phyloP scores from a whole-genome alignment of 2,797 vertebrate species.

The Saguinus oedipus region DNA sequence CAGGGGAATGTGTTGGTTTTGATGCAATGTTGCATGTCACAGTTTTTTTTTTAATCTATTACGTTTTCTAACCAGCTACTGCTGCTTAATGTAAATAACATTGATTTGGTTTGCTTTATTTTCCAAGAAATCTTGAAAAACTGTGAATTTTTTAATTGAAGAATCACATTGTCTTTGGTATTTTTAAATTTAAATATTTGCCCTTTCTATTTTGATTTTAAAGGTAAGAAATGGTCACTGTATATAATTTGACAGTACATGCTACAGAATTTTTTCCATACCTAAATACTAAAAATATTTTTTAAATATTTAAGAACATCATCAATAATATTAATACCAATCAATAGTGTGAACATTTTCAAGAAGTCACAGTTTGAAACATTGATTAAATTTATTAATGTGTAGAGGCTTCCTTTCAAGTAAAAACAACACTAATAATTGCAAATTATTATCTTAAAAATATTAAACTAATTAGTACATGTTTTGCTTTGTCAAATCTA shows the following conservation, averaged over 20 bases:
- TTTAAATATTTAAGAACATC: neutral
- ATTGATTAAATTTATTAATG: neutral
- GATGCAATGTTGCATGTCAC: too few species aligned
- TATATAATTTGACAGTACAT: neutral
- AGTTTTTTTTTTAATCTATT: too few species aligned
- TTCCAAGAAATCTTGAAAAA: too few species aligned
- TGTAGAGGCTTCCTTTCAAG: neutral
- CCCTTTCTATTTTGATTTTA: neutral
- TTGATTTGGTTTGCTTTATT: too few species aligned
- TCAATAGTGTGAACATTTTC: neutral
- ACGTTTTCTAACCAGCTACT: too few species aligned
- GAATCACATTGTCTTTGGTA: neutral
- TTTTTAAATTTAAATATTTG: neutral
- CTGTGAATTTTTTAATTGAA: too few species aligned
- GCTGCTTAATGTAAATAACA: too few species aligned
- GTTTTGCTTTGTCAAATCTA: constrained; percentile 37
- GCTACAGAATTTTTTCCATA: neutral
- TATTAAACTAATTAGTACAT: neutral
- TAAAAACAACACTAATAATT: neutral
- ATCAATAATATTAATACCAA: neutral
- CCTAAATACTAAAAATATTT: neutral
- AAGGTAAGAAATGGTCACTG: neutral
- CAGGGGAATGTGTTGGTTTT: too few species aligned
- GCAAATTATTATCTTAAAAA: neutral
- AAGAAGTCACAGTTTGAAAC: neutral